These are phyloP conservation scores for Urocolius indicus DNA, from an alignment of 2,113 vertebrate species.

Conservation along the genomic window DNA sequence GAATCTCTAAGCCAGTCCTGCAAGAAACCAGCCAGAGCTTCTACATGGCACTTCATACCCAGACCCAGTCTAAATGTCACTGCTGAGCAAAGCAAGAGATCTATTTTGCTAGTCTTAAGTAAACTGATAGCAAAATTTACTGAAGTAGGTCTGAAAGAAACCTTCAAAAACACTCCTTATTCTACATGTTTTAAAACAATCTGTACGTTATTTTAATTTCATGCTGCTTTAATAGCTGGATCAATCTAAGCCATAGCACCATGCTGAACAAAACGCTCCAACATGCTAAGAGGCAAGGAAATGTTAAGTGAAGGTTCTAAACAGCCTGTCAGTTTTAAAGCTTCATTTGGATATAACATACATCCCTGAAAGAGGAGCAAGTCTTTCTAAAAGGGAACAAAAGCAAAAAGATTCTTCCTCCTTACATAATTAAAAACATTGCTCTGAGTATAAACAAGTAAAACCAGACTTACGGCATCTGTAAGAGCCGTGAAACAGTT, in stretches of 20 bases:
- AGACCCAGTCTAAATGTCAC: not conserved
- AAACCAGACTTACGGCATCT: constrained; percentile 89
- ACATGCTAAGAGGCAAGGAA: not conserved
- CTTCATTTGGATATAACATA: not conserved
- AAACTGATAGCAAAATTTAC: not conserved
- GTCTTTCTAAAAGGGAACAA: not conserved
- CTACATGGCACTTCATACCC: not conserved
- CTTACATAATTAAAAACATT: not conserved
- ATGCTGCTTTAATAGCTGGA: not conserved
- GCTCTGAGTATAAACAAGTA: not conserved
- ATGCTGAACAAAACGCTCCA: not conserved
- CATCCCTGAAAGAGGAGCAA: not conserved
- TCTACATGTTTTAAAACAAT: not conserved
- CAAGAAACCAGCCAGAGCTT: not conserved
- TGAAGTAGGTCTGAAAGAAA: not conserved
- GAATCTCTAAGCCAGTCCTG: not conserved
- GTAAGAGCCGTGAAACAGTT: constrained; percentile 87
- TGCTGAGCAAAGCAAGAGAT: not conserved
- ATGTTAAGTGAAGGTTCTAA: not conserved
- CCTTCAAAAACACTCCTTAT: not conserved
- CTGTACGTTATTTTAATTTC: not conserved
- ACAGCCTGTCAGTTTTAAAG: not conserved
- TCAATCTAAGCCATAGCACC: not conserved
- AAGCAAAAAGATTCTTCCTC: not conserved
- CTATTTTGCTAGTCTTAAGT: not conserved